Evolutionary conservation across 2,888 invertebrate species (phyloP), one percentile per base, ranked within the genome.

Genomic region (Hydrotaea diabolus): DNA sequence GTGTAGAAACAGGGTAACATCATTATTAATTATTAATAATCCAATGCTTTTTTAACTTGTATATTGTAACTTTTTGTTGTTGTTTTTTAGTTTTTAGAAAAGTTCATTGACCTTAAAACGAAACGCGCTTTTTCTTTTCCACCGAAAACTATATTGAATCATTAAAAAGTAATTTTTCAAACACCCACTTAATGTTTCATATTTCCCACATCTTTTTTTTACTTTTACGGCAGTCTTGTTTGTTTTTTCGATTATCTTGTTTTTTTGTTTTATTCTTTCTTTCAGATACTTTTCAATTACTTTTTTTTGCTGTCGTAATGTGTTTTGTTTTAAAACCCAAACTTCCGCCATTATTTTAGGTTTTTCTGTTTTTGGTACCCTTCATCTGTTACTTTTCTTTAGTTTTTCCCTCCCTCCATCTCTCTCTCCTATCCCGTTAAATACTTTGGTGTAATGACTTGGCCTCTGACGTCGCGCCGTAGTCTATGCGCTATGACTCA

Each of bases 181-280:
- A 79, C 79, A 83, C 72, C 79, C 83, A 83, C 79, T 83, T 79
- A 66, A 76, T 66, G 4, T 74, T 55, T 17, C 0, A 19, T 55
- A 55, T 23, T 53, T 13, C 53, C n/a, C 53, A 13, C 31, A 2
- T 23, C 59, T 8, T 39, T 8, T 8, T 13, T 39, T 4, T 23
- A 59, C 31, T 59, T 13, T 23, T 3, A 23, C 31, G n/a, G 3
- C 31, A 31, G 31, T 31, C 31, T 31, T 31, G 31, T 31, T 31
- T 2, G 7, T 31, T 31, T n/a, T 21, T 59, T 26, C 55, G 57
- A 26, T 59, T 15, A n/a, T n/a, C n/a, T 23, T 13, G 13, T 21
- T 64, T 36, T 64, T 36, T 64, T 31, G 9, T 36, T 64, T n/a
- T 64, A 17, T 0, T 64, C 7, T 64, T 5, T 36, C 36, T 64